Evolutionary conservation across 2,113 vertebrate species (phyloP).

Genomic region (Sclerurus mexicanus): DNA sequence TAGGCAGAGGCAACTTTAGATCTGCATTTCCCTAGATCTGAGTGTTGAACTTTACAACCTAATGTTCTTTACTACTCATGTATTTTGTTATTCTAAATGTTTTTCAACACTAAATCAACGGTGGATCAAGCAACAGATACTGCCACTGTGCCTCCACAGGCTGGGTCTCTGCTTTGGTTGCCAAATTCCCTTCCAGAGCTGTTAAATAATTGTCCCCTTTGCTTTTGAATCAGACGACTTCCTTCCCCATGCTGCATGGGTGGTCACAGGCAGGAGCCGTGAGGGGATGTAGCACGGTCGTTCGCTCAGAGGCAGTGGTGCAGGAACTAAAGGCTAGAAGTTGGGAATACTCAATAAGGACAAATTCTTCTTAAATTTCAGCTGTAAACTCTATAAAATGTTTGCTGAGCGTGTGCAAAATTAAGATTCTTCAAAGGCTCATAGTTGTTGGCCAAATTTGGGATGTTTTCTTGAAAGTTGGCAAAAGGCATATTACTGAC

Average conservation of each 20-base stretch:
- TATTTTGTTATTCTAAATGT: background rate
- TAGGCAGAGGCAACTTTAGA: background rate
- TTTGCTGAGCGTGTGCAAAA: background rate
- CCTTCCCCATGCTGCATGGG: background rate
- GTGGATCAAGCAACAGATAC: background rate
- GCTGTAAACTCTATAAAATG: background rate
- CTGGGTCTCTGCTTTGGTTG: background rate
- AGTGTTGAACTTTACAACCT: slow-evolving; percentile 5
- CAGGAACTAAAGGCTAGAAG: background rate
- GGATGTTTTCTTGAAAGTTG: slow-evolving; percentile 56
- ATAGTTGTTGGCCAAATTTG: slow-evolving; percentile 47
- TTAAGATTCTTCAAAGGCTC: slow-evolving; percentile 28
- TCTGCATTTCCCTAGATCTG: background rate
- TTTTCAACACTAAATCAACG: slow-evolving; percentile 11
- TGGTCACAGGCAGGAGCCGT: background rate
- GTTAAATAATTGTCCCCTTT: background rate
- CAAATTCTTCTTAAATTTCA: background rate
- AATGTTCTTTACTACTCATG: background rate
- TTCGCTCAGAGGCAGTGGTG: background rate
- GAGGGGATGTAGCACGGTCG: background rate
- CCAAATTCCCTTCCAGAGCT: background rate
- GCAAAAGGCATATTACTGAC: slow-evolving; percentile 6
- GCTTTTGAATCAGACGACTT: background rate
- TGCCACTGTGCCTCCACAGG: background rate
- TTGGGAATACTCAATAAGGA: background rate